phyloP scores from a whole-genome alignment of 2,888 invertebrate genomes.

The Acronicta aceris region DNA sequence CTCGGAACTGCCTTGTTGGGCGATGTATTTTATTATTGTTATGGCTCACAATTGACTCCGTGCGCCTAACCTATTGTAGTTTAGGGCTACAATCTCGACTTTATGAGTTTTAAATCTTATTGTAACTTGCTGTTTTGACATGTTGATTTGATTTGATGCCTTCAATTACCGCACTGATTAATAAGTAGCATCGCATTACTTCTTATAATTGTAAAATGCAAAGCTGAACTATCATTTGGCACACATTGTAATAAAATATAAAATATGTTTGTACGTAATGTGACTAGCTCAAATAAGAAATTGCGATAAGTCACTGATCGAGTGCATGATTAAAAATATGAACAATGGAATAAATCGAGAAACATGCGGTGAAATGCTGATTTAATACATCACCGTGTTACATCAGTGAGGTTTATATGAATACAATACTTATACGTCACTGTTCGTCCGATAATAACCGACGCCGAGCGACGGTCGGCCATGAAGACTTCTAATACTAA shows the following conservation, averaged over 20 bases:
- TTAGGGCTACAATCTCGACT: slow-evolving; percentile 47
- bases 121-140: slow-evolving; percentile 48
- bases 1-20: slow-evolving; percentile 29
- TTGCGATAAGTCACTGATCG: slow-evolving; percentile 26
- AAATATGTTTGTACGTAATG: neutral
- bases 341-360: slow-evolving; percentile 39
- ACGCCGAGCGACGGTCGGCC: slow-evolving; percentile 5
- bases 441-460: slow-evolving; percentile 16
- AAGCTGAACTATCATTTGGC: neutral
- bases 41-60: slow-evolving; percentile 57
- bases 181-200: slow-evolving; percentile 6
- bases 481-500: slow-evolving; percentile 41
- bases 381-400: slow-evolving; percentile 30
- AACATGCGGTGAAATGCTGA: slow-evolving; percentile 23
- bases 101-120: slow-evolving; percentile 53
- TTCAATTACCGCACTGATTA: slow-evolving; percentile 20
- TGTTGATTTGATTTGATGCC: slow-evolving; percentile 25
- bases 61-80: slow-evolving; percentile 51
- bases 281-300: slow-evolving; percentile 9
- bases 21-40: slow-evolving; percentile 57
- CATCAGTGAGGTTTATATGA: slow-evolving; percentile 26
- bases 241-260: neutral
- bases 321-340: slow-evolving; percentile 36
- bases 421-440: slow-evolving; percentile 35
- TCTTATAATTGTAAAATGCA: neutral